Evolutionary conservation across 2,113 vertebrate species (phyloP).

Genomic region (Synodontis membranacea): DNA sequence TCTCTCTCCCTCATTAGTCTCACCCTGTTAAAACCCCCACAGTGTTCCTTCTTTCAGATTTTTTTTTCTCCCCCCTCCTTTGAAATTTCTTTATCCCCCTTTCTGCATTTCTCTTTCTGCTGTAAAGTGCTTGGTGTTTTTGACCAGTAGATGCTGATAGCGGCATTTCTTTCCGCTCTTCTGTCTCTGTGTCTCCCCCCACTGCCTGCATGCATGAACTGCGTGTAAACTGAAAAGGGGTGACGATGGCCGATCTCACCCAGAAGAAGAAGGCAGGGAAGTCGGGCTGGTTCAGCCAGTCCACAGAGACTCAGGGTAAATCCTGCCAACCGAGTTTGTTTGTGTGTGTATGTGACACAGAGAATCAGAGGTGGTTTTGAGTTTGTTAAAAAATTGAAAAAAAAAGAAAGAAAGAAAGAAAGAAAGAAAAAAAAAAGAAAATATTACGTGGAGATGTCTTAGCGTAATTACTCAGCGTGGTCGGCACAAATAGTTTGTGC

Average conservation of each 20-base stretch:
- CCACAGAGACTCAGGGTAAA: slow-evolving; percentile 93
- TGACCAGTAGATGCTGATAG: slow-evolving; percentile 59
- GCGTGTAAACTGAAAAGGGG: slow-evolving; percentile 84
- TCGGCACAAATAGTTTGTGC: neutral
- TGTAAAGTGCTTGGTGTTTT: slow-evolving; percentile 48
- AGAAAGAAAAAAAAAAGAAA: neutral
- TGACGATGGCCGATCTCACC: slow-evolving; percentile 92
- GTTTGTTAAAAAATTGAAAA: no score
- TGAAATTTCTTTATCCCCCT: neutral
- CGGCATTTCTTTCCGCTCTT: slow-evolving; percentile 59
- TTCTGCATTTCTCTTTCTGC: slow-evolving; percentile 30
- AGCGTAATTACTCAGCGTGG: neutral
- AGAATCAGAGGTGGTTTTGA: slow-evolving; percentile 6
- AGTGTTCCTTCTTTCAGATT: neutral
- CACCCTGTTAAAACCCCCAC: neutral
- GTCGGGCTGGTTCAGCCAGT: slow-evolving; percentile 91
- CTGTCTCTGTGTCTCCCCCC: slow-evolving; percentile 80
- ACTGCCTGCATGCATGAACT: slow-evolving; percentile 80
- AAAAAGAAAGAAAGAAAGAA: no score
- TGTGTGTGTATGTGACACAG: slow-evolving; percentile 25
- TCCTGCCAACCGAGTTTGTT: slow-evolving; percentile 34
- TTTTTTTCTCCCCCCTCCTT: neutral
- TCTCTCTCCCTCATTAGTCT: slow-evolving; percentile 3
- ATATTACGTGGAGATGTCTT: neutral
- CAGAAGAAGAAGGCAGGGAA: slow-evolving; percentile 91